A percentile compares a stretch with the other conserved stretches of the same genome.
These are phyloP conservation scores for Drosophila seguyi DNA, from an alignment of 1,140 invertebrate species.

Conservation along the genomic window DNA sequence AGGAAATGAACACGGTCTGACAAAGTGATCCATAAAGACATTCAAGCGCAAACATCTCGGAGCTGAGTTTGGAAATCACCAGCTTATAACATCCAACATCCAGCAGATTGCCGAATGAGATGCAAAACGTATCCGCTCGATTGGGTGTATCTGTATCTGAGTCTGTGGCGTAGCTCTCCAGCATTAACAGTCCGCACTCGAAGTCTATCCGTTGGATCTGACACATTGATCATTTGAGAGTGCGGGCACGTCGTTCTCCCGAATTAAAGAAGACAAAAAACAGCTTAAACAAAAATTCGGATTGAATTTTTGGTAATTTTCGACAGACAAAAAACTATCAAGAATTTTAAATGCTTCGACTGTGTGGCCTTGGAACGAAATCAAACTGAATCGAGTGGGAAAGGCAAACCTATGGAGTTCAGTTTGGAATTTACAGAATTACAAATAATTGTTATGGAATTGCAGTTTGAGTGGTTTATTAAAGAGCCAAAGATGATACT, in stretches of 20 bases:
- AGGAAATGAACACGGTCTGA: slow-evolving; percentile 54
- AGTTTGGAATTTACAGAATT: slow-evolving; percentile 46
- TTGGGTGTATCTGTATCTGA: slow-evolving; percentile 47
- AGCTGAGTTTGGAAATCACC: slow-evolving; percentile 30
- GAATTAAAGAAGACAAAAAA: slow-evolving; percentile 1
- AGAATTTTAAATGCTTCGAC: slow-evolving; percentile 75
- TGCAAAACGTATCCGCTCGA: slow-evolving; percentile 35
- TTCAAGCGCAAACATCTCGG: slow-evolving; percentile 3
- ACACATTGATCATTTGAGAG: slow-evolving; percentile 74
- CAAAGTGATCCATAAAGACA: slow-evolving; percentile 42
- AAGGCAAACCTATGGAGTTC: slow-evolving; percentile 42
- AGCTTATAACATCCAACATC: neutral
- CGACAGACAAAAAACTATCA: slow-evolving; percentile 64
- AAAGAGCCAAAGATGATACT: slow-evolving; percentile 27
- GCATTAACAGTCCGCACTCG: slow-evolving; percentile 34
- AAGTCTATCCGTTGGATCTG: slow-evolving; percentile 46
- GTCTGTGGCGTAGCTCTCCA: slow-evolving; percentile 1
- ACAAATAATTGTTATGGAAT: slow-evolving; percentile 49
- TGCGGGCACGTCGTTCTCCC: slow-evolving; percentile 61
- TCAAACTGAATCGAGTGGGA: slow-evolving; percentile 28
- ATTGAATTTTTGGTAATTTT: slow-evolving; percentile 53
- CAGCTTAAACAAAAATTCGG: slow-evolving; percentile 6
- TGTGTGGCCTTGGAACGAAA: slow-evolving; percentile 52
- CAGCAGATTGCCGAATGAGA: slow-evolving; percentile 40
- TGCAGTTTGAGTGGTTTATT: slow-evolving; percentile 47